Evolutionary conservation across 2,888 invertebrate species (phyloP).

Genomic region (Tipula vernalis): DNA sequence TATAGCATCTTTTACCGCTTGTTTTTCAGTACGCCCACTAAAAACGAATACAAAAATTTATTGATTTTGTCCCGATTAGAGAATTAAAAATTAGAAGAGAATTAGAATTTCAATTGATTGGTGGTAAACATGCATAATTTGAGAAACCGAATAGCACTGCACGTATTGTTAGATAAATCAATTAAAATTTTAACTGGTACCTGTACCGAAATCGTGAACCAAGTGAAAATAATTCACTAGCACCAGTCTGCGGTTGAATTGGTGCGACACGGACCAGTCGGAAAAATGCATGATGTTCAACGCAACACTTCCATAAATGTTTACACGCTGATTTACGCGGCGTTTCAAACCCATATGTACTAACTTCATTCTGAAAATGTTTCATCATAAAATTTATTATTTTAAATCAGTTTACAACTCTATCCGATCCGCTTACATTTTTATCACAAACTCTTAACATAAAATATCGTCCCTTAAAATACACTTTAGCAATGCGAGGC

Average conservation of each 20-base stretch:
- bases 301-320: slow-evolving; percentile 91
- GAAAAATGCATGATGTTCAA: slow-evolving; percentile 92
- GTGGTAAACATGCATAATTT: neutral
- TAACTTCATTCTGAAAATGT: slow-evolving; percentile 67
- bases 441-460: slow-evolving; percentile 93
- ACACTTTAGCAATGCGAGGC: slow-evolving; percentile 94
- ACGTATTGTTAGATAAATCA: neutral
- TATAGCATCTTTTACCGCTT: slow-evolving; percentile 34
- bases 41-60: slow-evolving; percentile 17
- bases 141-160: neutral
- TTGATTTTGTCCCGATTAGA: neutral
- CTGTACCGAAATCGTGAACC: slow-evolving; percentile 71
- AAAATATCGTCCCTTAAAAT: slow-evolving; percentile 92
- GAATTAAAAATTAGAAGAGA: neutral
- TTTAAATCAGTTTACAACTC: neutral
- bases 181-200: slow-evolving; percentile 31
- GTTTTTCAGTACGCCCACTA: slow-evolving; percentile 52
- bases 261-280: slow-evolving; percentile 71
- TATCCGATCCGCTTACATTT: slow-evolving; percentile 54
- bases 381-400: slow-evolving; percentile 16
- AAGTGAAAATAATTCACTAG: slow-evolving; percentile 62
- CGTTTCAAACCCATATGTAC: slow-evolving; percentile 93
- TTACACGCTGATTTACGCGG: slow-evolving; percentile 85
- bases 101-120: slow-evolving; percentile 7
- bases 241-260: slow-evolving; percentile 41